phyloP scores from a whole-genome alignment of 2,797 vertebrate species.

The Cyclura pinguis region DNA sequence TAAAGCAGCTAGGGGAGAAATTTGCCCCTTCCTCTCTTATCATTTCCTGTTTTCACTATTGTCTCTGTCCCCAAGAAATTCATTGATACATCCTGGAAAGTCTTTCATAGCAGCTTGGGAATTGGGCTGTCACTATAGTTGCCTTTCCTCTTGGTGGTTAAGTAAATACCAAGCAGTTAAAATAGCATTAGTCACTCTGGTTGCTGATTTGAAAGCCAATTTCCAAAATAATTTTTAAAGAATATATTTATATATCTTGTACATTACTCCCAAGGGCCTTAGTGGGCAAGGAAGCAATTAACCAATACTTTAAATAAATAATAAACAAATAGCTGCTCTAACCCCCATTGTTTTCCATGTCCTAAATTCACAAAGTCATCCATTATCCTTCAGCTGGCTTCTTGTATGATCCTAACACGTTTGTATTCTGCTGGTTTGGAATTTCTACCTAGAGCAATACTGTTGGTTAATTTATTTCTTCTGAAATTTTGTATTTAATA shows the following conservation, averaged over 20 bases:
- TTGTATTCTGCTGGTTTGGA: background rate
- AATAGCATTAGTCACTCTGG: too few species aligned
- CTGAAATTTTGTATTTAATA: background rate
- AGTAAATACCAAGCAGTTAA: too few species aligned
- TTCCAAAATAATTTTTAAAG: too few species aligned
- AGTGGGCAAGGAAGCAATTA: too few species aligned
- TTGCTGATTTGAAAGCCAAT: too few species aligned
- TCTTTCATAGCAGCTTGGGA: background rate
- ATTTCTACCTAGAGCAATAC: background rate
- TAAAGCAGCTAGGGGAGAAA: background rate
- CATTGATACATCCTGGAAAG: background rate
- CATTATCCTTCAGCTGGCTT: background rate
- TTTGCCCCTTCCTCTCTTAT: background rate
- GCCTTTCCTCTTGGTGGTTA: too few species aligned
- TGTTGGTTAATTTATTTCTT: constrained; percentile 7
- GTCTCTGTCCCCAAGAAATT: background rate
- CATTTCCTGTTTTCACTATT: background rate
- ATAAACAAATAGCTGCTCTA: background rate
- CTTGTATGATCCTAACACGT: background rate
- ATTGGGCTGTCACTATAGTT: background rate
- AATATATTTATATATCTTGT: background rate
- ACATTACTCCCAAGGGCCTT: too few species aligned
- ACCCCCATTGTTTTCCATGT: background rate
- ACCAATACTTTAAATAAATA: too few species aligned
- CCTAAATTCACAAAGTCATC: background rate